Conservation (phyloP, 2,797 vertebrate species). For the Peromyscus aztecus region DNA sequence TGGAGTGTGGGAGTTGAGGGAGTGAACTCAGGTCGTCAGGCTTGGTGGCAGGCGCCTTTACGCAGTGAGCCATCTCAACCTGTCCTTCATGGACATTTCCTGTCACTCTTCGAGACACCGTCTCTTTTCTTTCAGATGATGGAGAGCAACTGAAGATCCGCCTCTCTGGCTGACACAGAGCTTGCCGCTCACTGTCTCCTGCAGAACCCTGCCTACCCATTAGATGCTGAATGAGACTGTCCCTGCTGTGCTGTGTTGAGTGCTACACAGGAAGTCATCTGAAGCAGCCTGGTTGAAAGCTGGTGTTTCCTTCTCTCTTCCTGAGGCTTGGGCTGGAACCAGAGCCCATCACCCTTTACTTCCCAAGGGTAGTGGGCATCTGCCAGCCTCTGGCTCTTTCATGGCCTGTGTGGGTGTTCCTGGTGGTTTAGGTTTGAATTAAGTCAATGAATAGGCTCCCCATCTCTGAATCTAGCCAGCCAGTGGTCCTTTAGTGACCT, state of each 20-base stretch:
- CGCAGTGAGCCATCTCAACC: background rate
- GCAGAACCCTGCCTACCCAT: rapidly evolving
- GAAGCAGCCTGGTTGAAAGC: background rate
- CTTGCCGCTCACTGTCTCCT: background rate
- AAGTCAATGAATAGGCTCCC: background rate
- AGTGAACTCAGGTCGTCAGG: background rate
- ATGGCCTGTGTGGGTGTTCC: too few species aligned
- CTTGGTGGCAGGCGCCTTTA: background rate
- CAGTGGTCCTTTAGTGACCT: too few species aligned
- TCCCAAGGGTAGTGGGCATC: background rate
- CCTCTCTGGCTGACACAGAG: too few species aligned
- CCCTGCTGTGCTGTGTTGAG: too few species aligned
- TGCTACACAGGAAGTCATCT: background rate
- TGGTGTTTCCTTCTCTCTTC: background rate
- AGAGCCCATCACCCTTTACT: background rate
- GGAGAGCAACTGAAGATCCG: background rate
- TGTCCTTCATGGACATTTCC: background rate
- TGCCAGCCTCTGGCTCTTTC: background rate
- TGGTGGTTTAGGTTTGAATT: background rate
- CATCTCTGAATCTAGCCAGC: background rate
- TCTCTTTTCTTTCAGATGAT: background rate
- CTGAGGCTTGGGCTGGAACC: background rate
- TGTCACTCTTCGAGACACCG: background rate
- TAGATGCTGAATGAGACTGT: background rate
- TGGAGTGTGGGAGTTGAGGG: background rate